Conservation (phyloP, 2,113 vertebrate species). For the Apaloderma vittatum region DNA sequence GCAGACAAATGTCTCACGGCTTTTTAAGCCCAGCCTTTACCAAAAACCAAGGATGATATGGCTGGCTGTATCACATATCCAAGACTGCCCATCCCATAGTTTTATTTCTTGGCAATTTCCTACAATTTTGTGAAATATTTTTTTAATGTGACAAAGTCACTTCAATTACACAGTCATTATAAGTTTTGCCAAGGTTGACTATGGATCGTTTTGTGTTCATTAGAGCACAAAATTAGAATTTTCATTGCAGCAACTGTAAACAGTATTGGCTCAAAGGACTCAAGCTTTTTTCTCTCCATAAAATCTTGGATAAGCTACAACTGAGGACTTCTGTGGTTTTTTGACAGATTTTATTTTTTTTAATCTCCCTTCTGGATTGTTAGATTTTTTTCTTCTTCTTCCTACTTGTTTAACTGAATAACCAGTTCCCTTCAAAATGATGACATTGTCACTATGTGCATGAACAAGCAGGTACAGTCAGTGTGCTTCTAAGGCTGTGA, state of each 20-base stretch:
- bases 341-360: slow-evolving; percentile 55
- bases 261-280: slow-evolving; percentile 76
- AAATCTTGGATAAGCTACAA: slow-evolving; percentile 74
- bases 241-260: slow-evolving; percentile 83
- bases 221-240: slow-evolving; percentile 89
- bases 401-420: slow-evolving; percentile 55
- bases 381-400: background rate
- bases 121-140: slow-evolving; percentile 73
- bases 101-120: slow-evolving; percentile 75
- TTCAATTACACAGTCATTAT: slow-evolving; percentile 83
- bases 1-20: background rate
- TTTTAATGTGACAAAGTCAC: slow-evolving; percentile 78
- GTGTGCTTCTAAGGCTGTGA: slow-evolving; percentile 24
- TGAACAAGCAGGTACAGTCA: slow-evolving; percentile 41
- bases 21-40: background rate
- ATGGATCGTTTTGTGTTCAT: slow-evolving; percentile 85
- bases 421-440: slow-evolving; percentile 41
- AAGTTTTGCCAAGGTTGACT: slow-evolving; percentile 83
- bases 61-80: background rate
- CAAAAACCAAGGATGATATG: background rate
- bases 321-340: slow-evolving; percentile 32
- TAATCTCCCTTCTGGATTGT: background rate
- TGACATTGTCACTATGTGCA: background rate
- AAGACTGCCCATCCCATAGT: slow-evolving; percentile 29
- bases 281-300: slow-evolving; percentile 66